Base-by-base conservation (phyloP, 2,113 vertebrate genomes). In the Calypte anna region DNA sequence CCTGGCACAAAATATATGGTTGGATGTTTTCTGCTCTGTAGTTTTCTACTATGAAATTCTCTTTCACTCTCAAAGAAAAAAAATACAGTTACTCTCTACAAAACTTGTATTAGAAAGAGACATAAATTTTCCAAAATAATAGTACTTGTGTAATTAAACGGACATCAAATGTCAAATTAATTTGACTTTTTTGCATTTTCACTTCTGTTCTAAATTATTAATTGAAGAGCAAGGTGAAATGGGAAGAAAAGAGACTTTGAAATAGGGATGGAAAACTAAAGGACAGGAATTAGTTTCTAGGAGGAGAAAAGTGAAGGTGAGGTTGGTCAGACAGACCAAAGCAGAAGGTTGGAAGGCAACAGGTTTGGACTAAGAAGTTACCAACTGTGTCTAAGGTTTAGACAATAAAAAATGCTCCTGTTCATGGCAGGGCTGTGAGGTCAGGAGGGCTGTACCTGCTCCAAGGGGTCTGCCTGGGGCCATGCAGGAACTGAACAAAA, bases 141-240 rank as follows among this genome's bases (percentile, higher is more conserved):
- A 63, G 58, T 66, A 61, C 43, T 88, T 68, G 74, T 25, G n/a
- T 92, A 80, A 80, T 88, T 77, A 83, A 91, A 43, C 48, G 77
- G 80, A 44, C 51, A 76, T 61, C 36, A 62, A 66, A 69, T 82
- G 66, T 36, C 28, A 77, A 69, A 82, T 80, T 84, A 54, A 88
- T 50, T 75, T 69, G 38, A 18, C 23, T 55, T 91, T 31, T 93
- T 88, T 66, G 10, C 40, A 72, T 95, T 95, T 81, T 50, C 13
- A 75, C 57, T 81, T 86, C 62, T 83, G 38, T 59, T 90, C 85
- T 68, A 80, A 93, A 54, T 90, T 80, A 69, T 55, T 81, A 81
- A 67, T 82, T 54, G 75, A 73, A 74, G 27, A 86, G 19, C 17
- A 72, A 88, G 87, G 80, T 95, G 80, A 86, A 77, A 72, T 38